phyloP scores from a whole-genome alignment of 2,113 vertebrate genomes.

The Oreochromis niloticus region DNA sequence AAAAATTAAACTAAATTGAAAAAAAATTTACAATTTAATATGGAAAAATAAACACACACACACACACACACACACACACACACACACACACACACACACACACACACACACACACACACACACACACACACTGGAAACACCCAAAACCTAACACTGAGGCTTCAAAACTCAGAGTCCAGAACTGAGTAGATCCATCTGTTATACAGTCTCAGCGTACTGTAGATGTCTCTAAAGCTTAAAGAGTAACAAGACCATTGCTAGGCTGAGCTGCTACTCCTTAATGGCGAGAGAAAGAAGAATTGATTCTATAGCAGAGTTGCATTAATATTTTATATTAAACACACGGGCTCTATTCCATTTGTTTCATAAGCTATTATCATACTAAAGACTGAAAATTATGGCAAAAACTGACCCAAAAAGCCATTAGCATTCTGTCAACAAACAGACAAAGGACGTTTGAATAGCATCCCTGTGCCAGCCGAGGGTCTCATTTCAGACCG shows the following conservation, averaged over 20 bases:
- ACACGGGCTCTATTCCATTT: neutral
- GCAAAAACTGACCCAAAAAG: neutral
- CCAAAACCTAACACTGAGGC: neutral
- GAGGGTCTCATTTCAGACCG: neutral
- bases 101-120: no score
- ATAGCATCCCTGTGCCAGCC: neutral
- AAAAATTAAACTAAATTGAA: neutral
- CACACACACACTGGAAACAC: neutral
- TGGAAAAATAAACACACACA: neutral
- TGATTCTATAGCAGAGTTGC: neutral
- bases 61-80: neutral
- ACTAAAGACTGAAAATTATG: neutral
- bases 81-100: no score
- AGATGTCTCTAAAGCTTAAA: neutral
- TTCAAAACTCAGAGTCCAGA: neutral
- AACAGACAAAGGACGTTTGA: conserved; percentile 19
- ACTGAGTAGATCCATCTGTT: neutral
- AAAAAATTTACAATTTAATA: neutral
- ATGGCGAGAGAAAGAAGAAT: neutral
- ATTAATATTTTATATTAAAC: neutral
- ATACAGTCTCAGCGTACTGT: neutral
- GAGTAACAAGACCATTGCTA: neutral
- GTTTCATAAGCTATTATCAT: neutral
- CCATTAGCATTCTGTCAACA: neutral
- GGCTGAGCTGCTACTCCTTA: neutral